Evolutionary conservation across 1,140 invertebrate species (phyloP), one percentile per base, ranked within the genome.

Genomic region (Pseudomyrmex dendroicus): DNA sequence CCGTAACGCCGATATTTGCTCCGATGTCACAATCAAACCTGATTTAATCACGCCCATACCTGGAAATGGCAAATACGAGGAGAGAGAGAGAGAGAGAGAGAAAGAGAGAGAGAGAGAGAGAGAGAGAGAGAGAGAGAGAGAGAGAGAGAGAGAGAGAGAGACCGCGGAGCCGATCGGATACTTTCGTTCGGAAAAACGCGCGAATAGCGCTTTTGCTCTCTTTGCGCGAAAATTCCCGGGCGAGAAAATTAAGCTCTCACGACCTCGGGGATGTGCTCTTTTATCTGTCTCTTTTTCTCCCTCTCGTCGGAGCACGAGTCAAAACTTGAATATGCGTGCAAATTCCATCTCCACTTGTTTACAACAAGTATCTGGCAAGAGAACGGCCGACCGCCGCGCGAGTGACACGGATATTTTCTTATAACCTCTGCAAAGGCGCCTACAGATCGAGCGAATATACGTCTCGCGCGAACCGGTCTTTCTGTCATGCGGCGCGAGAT

Each of bases 271-370:
- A 66, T 56, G 83, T 70, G 59, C 35, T 35, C 50, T 50, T 50
- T 10, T 13, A 10, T 52, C 74, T 72, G 63, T 68, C 50, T 35
- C 35, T 7, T 35, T 35, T 7, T 35, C 35, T 35, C 0, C 5
- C 4, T 35, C 35, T 7, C 0, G 7, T 35, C 35, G 35, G 35
- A 35, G 35, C 5, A 5, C 35, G 35, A 35, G 35, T 35, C 5
- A 35, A 35, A 56, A 56, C 73, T 91, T 91, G 89, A 91, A 91
- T 92, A 91, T 91, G 88, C 89, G 92, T 92, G 90, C 87, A 84
- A 92, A 92, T 92, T 92, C 88, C 86, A 90, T 91, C 84, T 91
- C 85, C 90, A 1, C 35, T 35, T 92, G 91, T 90, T 91, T 92
- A 89, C 88, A 89, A 84, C 83, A 76, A 82, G 66, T 83, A 76